Conservation (phyloP, 2,113 vertebrate species). For the Marmota monax region DNA sequence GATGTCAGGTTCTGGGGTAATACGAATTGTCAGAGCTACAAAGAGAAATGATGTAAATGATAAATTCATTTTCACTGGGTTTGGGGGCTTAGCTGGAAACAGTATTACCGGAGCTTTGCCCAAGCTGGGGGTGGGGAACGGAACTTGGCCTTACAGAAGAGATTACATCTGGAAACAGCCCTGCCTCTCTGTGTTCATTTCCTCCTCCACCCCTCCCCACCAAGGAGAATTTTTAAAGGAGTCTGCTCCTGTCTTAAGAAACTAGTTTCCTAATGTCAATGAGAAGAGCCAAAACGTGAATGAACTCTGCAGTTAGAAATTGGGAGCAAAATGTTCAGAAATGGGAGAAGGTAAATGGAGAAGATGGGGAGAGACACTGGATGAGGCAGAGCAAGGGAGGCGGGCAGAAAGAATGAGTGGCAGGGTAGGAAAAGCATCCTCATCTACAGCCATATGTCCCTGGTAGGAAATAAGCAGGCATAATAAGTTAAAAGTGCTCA, state of each 20-base stretch:
- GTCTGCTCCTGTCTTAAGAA: not conserved
- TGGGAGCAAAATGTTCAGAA: not conserved
- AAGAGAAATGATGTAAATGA: slow-evolving; percentile 84
- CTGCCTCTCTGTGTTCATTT: not conserved
- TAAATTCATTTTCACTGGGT: slow-evolving; percentile 81
- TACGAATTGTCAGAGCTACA: slow-evolving; percentile 85
- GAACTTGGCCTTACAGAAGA: not conserved
- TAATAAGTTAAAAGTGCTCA: slow-evolving; percentile 25
- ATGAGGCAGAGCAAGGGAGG: not conserved
- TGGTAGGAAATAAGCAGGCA: not conserved
- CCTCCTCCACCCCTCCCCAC: not conserved
- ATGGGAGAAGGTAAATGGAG: not conserved
- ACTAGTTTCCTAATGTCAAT: not conserved
- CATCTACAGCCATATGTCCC: not conserved
- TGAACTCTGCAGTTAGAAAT: not conserved
- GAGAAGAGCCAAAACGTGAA: not conserved
- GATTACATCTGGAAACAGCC: not conserved
- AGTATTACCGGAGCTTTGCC: not conserved
- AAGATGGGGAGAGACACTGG: rapidly evolving
- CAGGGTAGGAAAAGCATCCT: not conserved
- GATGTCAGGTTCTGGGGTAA: slow-evolving; percentile 84
- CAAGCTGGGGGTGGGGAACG: not conserved
- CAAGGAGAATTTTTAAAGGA: not conserved
- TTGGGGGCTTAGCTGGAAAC: slow-evolving; percentile 53
- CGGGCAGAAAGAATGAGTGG: not conserved